These are phyloP conservation scores for Epinephelus lanceolatus DNA, from an alignment of 2,113 vertebrate species.

Conservation along the genomic window DNA sequence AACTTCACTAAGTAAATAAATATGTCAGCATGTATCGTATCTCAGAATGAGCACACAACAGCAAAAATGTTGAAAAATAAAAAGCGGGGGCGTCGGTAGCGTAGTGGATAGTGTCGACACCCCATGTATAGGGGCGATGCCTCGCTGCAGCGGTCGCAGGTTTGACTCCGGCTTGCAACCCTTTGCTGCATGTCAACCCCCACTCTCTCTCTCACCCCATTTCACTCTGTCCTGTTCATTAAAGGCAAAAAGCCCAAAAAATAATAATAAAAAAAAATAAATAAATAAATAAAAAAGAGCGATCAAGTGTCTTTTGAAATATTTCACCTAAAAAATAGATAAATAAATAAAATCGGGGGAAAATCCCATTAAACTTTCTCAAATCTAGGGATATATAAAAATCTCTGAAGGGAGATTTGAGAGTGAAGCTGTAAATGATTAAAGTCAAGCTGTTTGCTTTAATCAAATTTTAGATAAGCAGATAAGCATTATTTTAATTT, in stretches of 20 bases:
- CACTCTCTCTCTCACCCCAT: too few relatives aligned
- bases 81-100: not conserved
- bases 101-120: too few relatives aligned
- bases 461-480: not conserved
- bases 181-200: too few relatives aligned
- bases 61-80: not conserved
- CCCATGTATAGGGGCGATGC: too few relatives aligned
- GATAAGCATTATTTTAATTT: not conserved
- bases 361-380: not conserved
- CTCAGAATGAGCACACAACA: not conserved
- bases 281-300: too few relatives aligned
- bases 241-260: too few relatives aligned
- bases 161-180: too few relatives aligned
- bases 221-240: too few relatives aligned
- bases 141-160: too few relatives aligned
- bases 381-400: not conserved
- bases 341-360: not conserved
- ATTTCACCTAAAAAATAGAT: too few relatives aligned
- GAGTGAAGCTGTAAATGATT: slow-evolving; percentile 1
- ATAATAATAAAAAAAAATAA: too few relatives aligned
- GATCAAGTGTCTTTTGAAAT: not conserved
- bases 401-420: not conserved
- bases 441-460: not conserved
- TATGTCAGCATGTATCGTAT: not conserved
- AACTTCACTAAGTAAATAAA: not conserved